These are phyloP conservation scores for Psittacara wagleri DNA, from an alignment of 2,113 vertebrate species.

Conservation along the genomic window DNA sequence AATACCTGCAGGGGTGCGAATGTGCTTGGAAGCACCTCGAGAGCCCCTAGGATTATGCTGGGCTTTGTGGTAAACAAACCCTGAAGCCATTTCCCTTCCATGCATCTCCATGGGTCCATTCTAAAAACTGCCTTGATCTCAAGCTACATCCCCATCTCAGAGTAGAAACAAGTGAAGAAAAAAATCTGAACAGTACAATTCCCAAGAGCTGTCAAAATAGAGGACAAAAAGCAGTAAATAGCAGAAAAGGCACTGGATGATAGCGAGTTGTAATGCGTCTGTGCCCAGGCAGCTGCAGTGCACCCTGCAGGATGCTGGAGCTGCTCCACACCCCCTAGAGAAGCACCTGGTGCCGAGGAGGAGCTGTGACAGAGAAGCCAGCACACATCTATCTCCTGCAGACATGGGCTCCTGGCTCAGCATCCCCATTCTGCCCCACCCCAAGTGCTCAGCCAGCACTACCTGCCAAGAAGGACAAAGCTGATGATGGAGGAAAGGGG, in stretches of 20 bases:
- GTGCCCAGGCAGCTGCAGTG: not conserved
- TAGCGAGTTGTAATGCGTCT: rapidly evolving
- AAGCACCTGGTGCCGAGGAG: not conserved
- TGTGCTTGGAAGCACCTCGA: rapidly evolving
- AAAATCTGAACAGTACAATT: not conserved
- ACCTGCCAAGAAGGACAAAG: conserved; percentile 24
- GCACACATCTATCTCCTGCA: not conserved
- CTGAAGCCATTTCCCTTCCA: not conserved
- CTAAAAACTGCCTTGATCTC: not conserved
- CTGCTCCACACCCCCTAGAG: not conserved
- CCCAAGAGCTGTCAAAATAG: not conserved
- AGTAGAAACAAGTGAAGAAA: not conserved
- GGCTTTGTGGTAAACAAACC: not conserved
- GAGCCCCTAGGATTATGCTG: not conserved
- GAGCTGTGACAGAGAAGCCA: not conserved
- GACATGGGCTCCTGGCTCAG: not conserved
- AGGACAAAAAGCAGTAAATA: not conserved
- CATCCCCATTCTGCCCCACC: not conserved
- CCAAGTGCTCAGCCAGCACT: rapidly evolving
- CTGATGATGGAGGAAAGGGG: not conserved
- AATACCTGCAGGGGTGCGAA: rapidly evolving
- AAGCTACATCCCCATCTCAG: not conserved
- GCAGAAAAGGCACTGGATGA: rapidly evolving
- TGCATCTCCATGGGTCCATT: not conserved
- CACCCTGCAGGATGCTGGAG: not conserved